Evolutionary conservation across 1,140 invertebrate species (phyloP).

Genomic region (Drosophila jambulina): DNA sequence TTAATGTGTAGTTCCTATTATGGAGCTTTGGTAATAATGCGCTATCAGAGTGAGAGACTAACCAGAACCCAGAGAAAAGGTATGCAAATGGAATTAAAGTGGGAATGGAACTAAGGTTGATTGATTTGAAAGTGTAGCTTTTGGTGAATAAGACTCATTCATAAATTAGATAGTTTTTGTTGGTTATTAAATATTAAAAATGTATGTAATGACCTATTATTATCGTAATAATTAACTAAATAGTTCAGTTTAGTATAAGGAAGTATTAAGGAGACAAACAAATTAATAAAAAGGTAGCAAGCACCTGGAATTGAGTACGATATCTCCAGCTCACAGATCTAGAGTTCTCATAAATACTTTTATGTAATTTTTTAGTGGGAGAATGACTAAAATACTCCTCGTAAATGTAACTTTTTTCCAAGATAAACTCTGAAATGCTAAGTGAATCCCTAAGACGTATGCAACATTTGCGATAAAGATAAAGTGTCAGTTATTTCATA

Average conservation of each 20-base stretch:
- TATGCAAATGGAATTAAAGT: conserved; percentile 7
- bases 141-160: neutral
- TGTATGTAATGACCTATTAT: neutral
- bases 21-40: conserved; percentile 6
- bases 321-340: neutral
- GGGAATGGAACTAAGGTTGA: conserved; percentile 2
- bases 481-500: neutral
- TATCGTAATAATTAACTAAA: neutral
- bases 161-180: neutral
- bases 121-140: conserved; percentile 1
- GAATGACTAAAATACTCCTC: neutral
- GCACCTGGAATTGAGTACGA: neutral
- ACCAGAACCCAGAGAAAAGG: conserved; percentile 1
- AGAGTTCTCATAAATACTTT: neutral
- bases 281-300: too few species aligned
- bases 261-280: neutral
- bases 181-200: neutral
- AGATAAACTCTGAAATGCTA: neutral
- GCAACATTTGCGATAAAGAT: neutral
- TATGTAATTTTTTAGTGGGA: neutral
- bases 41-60: neutral
- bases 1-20: conserved; percentile 18
- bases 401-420: neutral
- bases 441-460: neutral
- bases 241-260: neutral